phyloP scores from a whole-genome alignment of 2,888 invertebrate genomes.

The Clivina fossor region DNA sequence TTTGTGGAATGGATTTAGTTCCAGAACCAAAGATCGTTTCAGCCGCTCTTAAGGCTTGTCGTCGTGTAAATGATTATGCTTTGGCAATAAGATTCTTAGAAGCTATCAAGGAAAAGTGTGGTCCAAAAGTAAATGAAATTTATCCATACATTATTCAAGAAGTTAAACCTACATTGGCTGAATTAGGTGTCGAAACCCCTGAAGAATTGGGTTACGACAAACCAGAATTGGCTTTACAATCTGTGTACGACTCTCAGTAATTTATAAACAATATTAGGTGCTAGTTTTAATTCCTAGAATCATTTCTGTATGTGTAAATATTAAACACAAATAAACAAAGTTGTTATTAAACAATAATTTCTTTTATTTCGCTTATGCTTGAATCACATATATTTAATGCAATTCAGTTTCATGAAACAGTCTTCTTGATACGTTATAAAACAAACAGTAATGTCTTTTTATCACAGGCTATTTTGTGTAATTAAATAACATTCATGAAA shows the following conservation, averaged over 20 bases:
- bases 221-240: conserved; percentile 86
- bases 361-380: neutral
- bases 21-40: conserved; percentile 89
- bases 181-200: conserved; percentile 90
- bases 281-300: conserved; percentile 22
- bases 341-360: conserved; percentile 9
- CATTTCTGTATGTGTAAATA: conserved; percentile 15
- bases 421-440: neutral
- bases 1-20: conserved; percentile 86
- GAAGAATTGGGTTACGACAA: conserved; percentile 97
- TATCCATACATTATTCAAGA: conserved; percentile 89
- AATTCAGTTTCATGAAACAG: neutral
- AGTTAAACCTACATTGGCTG: conserved; percentile 87
- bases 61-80: conserved; percentile 91
- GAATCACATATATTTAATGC: neutral
- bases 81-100: conserved; percentile 92
- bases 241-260: conserved; percentile 68
- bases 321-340: conserved; percentile 18
- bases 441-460: conserved; percentile 1
- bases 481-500: too few relatives aligned
- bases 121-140: conserved; percentile 69
- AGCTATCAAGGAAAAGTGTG: conserved; percentile 87
- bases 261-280: conserved; percentile 21
- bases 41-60: conserved; percentile 87
- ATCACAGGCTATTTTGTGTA: too few relatives aligned